These are phyloP conservation scores for Chionodraco myersi DNA, from an alignment of 2,113 vertebrate species.

Conservation along the genomic window DNA sequence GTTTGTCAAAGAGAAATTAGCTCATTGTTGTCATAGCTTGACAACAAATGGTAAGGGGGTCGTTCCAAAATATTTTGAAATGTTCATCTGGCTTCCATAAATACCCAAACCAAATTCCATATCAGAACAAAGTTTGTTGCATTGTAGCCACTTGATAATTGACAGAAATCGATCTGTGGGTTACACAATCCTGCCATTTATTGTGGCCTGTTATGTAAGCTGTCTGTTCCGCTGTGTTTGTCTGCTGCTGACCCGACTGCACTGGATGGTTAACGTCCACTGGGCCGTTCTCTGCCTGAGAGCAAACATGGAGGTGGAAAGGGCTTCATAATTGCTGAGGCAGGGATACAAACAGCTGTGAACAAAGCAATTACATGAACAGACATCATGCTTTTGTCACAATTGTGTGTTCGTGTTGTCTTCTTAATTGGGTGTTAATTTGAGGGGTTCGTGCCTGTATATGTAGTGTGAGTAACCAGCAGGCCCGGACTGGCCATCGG, in stretches of 20 bases:
- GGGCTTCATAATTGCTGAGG: constrained; percentile 2
- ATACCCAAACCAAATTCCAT: neutral
- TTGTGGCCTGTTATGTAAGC: neutral
- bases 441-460: neutral
- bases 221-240: neutral
- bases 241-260: neutral
- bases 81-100: neutral
- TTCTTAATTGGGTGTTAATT: neutral
- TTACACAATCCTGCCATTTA: neutral
- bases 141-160: neutral
- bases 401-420: neutral
- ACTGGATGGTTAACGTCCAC: neutral
- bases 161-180: neutral
- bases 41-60: neutral
- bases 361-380: constrained; percentile 22
- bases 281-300: neutral
- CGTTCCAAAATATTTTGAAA: neutral
- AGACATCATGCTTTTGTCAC: neutral
- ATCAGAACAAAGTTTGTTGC: too few species aligned
- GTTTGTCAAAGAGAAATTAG: neutral
- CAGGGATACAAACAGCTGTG: constrained; percentile 13
- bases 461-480: constrained; percentile 3
- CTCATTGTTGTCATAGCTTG: too few species aligned
- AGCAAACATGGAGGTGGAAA: neutral
- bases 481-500: too few species aligned